A percentile compares a stretch with the other conserved stretches of the same genome.
phyloP scores from a whole-genome alignment of 35 echinoderm and acorn worm genomes.

The Ophioderma brevispina region DNA sequence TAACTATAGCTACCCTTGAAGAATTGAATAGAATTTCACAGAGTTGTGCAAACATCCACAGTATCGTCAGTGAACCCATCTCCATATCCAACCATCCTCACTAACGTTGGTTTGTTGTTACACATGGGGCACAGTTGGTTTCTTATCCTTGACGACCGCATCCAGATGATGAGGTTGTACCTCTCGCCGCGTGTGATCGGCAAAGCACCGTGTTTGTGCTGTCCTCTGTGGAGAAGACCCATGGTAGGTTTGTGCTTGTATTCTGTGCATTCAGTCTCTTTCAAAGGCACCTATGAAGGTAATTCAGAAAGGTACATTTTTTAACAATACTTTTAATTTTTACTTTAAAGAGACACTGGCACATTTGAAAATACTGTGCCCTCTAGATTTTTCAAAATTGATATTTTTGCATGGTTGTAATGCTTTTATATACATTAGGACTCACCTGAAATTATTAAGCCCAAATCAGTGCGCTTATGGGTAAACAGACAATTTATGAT shows the following conservation, averaged over 20 bases:
- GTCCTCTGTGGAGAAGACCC: constrained; percentile 90
- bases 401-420: no score
- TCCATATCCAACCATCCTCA: constrained; percentile 80
- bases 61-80: constrained; percentile 79
- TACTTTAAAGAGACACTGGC: no score
- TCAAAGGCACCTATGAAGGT: constrained; percentile 59
- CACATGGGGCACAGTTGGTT: constrained; percentile 96
- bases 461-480: no score
- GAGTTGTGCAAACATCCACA: constrained; percentile 71
- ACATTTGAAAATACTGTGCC: no score
- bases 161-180: constrained; percentile 97
- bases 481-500: no score
- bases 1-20: no score
- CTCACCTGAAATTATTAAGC: no score
- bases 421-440: no score
- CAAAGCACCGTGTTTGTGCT: constrained; percentile 94
- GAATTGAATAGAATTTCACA: no score
- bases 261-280: constrained; percentile 59
- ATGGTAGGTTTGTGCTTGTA: constrained; percentile 76
- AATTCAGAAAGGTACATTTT: no score
- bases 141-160: constrained; percentile 80
- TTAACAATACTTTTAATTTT: no score
- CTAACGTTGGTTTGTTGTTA: constrained; percentile 63
- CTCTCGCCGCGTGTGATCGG: constrained; percentile 80
- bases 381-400: no score